Conservation (phyloP, 2,797 vertebrate species). For the Xiphophorus birchmanni region DNA sequence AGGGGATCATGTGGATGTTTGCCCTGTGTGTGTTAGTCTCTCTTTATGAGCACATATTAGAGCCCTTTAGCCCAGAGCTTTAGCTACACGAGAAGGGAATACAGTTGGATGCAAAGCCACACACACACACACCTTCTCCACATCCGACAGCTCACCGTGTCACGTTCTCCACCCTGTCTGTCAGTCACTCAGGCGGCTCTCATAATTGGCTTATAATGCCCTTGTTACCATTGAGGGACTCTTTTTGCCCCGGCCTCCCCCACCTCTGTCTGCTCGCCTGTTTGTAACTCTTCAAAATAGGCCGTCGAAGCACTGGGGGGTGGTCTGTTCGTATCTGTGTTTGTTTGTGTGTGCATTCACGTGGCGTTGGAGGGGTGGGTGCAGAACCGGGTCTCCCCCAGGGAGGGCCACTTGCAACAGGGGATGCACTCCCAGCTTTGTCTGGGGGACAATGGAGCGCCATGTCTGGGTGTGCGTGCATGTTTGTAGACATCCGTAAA, state of each 20-base stretch:
- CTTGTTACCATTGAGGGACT: conserved; percentile 75
- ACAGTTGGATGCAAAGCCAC: conserved; percentile 58
- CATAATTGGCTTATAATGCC: conserved; percentile 79
- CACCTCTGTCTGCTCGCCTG: conserved; percentile 64
- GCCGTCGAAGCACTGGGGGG: conserved; percentile 66
- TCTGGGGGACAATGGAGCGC: conserved; percentile 66
- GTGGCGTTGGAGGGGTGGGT: conserved; percentile 68
- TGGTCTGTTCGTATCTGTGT: conserved; percentile 60
- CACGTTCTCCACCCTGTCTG: conserved; percentile 61
- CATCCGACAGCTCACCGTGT: conserved; percentile 57
- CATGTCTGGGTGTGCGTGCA: conserved; percentile 22
- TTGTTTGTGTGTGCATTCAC: conserved; percentile 43
- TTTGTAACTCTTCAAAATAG: conserved; percentile 72
- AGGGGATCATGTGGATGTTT: conserved; percentile 73
- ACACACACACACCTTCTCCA: conserved; percentile 40
- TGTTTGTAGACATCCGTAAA: conserved; percentile 14
- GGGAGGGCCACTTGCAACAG: conserved; percentile 51
- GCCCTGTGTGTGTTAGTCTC: conserved; percentile 48
- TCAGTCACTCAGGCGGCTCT: conserved; percentile 71
- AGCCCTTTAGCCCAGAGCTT: conserved; percentile 67
- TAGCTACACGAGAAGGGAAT: conserved; percentile 48
- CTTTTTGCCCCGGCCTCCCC: conserved; percentile 68
- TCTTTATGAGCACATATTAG: conserved; percentile 66
- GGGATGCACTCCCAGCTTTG: conserved; percentile 69
- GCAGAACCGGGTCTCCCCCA: conserved; percentile 68